A percentile compares a stretch with the other conserved stretches of the same genome.
These are phyloP conservation scores for Cyprinus carpio DNA, from an alignment of 2,113 vertebrate genomes.

Conservation along the genomic window DNA sequence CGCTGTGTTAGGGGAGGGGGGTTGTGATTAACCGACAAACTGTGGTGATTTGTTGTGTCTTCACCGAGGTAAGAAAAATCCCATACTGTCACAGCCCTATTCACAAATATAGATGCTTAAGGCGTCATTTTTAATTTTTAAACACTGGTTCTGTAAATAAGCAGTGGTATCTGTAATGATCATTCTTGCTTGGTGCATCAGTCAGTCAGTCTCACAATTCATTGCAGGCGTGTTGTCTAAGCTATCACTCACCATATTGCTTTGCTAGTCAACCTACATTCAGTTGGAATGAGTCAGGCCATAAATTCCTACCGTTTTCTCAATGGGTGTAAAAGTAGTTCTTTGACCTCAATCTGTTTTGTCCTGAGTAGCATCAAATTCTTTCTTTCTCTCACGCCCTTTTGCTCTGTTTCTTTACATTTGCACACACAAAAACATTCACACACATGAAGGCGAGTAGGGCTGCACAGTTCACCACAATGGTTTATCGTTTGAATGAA, in stretches of 20 bases:
- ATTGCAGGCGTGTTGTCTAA: background rate
- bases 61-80: no score
- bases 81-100: no score
- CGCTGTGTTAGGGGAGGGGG: no score
- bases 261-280: background rate
- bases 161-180: background rate
- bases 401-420: background rate
- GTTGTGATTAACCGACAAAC: no score
- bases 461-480: background rate
- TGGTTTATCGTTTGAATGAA: background rate
- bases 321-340: background rate
- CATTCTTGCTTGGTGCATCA: background rate
- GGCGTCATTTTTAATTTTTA: background rate
- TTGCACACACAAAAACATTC: background rate
- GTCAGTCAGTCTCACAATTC: background rate
- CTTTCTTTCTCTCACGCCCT: background rate
- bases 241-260: background rate
- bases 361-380: background rate
- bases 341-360: conserved; percentile 18
- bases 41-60: no score
- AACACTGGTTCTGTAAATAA: background rate
- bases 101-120: background rate
- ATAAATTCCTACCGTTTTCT: conserved; percentile 27
- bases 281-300: background rate
- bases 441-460: no score